A percentile compares a stretch with the other conserved stretches of the same genome.
phyloP scores from a whole-genome alignment of 2,113 vertebrate genomes.

The Hypanus sabinus region DNA sequence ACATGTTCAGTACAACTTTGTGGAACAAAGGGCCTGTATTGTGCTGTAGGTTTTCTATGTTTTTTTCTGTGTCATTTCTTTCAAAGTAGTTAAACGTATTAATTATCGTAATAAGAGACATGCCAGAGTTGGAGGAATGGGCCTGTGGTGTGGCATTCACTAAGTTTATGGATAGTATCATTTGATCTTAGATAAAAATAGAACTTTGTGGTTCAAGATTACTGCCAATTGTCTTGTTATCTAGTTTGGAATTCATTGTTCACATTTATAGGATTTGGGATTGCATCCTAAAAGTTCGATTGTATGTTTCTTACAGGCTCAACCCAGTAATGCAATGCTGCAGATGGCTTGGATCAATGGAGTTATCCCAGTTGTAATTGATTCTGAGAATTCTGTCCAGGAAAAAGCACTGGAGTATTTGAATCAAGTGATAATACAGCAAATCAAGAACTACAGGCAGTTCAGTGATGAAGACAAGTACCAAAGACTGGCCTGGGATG shows the following conservation, averaged over 20 bases:
- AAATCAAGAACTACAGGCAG: constrained; percentile 56
- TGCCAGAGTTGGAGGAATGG: neutral
- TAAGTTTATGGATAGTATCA: neutral
- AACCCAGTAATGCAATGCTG: constrained; percentile 52
- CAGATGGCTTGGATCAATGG: constrained; percentile 79
- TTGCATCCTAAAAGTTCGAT: neutral
- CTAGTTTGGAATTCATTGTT: neutral
- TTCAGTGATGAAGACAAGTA: constrained; percentile 45
- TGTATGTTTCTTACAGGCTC: constrained; percentile 53
- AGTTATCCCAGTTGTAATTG: constrained; percentile 70
- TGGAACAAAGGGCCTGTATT: too few species aligned
- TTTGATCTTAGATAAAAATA: neutral
- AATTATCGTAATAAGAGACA: neutral
- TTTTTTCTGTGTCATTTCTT: neutral
- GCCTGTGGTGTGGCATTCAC: neutral
- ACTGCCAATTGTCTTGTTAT: neutral
- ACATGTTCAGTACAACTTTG: too few species aligned
- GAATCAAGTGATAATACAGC: constrained; percentile 69
- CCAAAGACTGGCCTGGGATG: constrained; percentile 74
- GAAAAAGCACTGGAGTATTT: constrained; percentile 83
- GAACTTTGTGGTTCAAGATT: neutral
- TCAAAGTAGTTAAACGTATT: neutral
- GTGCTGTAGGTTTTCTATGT: too few species aligned
- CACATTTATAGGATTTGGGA: neutral
- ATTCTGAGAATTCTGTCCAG: constrained; percentile 72